These are phyloP conservation scores for Heterochromis multidens DNA, from an alignment of 2,113 vertebrate species.

Conservation along the genomic window DNA sequence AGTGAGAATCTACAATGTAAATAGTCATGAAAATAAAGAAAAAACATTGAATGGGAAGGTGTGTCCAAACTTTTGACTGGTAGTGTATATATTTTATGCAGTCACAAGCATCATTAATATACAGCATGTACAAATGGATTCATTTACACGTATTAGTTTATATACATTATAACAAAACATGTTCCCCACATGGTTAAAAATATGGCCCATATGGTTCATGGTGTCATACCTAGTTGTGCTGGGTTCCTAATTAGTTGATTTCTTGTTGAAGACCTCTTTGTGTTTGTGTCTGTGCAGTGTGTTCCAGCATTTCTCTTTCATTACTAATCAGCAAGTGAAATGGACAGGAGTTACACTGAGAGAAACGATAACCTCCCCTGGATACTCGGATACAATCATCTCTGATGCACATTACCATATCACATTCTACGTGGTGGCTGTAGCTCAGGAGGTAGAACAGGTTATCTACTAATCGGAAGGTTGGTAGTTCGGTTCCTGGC, in stretches of 20 bases:
- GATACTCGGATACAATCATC: neutral
- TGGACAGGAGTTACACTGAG: constrained; percentile 17
- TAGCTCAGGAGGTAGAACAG: no score
- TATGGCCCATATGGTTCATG: neutral
- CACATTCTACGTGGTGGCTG: no score
- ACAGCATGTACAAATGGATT: constrained; percentile 29
- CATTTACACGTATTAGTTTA: constrained; percentile 30
- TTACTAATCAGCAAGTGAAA: constrained; percentile 1
- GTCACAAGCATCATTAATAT: constrained; percentile 21
- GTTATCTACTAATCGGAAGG: no score
- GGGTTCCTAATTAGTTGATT: constrained; percentile 15
- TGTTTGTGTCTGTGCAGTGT: neutral
- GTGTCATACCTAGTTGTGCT: constrained; percentile 1
- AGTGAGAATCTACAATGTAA: no score
- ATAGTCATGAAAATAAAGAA: no score
- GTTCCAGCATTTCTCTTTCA: neutral
- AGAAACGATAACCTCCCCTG: neutral
- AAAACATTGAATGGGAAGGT: no score
- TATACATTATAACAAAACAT: neutral
- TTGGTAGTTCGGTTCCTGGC: no score
- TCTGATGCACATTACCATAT: neutral
- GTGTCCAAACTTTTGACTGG: no score
- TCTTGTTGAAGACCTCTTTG: neutral
- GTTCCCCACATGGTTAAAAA: neutral
- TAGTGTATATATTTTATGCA: neutral